Conservation (phyloP, 2,888 invertebrate genomes). For the Lissocephala sabroskyi region DNA sequence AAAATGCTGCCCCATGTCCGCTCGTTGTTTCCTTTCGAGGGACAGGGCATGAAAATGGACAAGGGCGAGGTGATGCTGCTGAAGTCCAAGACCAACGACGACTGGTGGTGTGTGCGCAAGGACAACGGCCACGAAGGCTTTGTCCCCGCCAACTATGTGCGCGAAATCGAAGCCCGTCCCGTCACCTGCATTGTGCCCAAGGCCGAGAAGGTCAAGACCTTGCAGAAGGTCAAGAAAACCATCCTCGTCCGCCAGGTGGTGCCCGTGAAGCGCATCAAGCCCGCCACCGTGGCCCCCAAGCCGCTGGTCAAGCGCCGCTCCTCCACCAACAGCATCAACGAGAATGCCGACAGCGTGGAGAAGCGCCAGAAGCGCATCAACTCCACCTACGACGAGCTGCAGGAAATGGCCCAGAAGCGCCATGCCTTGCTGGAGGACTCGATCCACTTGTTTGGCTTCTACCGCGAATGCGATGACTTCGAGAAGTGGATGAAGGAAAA, state of each 20-base stretch:
- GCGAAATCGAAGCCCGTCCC: conserved; percentile 90
- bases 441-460: conserved; percentile 92
- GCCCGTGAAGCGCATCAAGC: conserved; percentile 79
- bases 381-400: conserved; percentile 85
- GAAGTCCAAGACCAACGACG: conserved; percentile 94
- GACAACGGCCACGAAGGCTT: conserved; percentile 94
- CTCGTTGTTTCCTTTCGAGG: conserved; percentile 90
- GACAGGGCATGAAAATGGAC: conserved; percentile 91
- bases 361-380: conserved; percentile 86
- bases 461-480: conserved; percentile 97
- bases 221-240: conserved; percentile 91
- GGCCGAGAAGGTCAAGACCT: conserved; percentile 86
- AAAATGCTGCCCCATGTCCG: conserved; percentile 89
- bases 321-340: conserved; percentile 73
- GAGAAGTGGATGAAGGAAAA: conserved; percentile 98
- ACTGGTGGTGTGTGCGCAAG: conserved; percentile 99
- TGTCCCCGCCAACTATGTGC: conserved; percentile 97
- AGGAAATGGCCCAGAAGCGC: conserved; percentile 84
- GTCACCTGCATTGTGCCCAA: conserved; percentile 87
- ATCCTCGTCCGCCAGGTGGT: conserved; percentile 90
- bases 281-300: conserved; percentile 70
- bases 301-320: conserved; percentile 72
- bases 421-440: conserved; percentile 92
- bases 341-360: conserved; percentile 83
- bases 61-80: conserved; percentile 94